phyloP scores from a whole-genome alignment of 2,888 invertebrate genomes.

The Tachystola acroxantha region DNA sequence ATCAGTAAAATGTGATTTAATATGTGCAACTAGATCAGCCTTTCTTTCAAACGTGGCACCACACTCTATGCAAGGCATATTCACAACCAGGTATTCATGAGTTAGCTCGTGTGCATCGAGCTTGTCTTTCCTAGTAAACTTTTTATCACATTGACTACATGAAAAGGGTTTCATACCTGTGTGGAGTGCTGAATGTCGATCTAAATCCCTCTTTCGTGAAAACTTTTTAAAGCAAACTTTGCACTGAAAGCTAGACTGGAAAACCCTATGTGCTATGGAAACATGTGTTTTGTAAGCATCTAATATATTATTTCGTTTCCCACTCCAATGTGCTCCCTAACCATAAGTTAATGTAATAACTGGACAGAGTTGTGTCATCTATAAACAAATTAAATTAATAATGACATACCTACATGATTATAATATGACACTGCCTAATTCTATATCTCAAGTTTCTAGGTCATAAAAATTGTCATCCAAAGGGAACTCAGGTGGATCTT shows the following conservation, averaged over 20 bases:
- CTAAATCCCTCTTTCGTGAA: slow-evolving; percentile 82
- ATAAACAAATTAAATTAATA: no score
- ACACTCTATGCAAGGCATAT: slow-evolving; percentile 81
- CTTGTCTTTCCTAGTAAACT: slow-evolving; percentile 84
- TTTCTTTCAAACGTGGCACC: slow-evolving; percentile 78
- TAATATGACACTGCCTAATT: no score
- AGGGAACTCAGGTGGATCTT: slow-evolving; percentile 35
- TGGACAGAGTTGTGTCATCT: no score
- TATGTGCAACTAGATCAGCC: slow-evolving; percentile 77
- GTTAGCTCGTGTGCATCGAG: slow-evolving; percentile 82
- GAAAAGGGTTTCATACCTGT: slow-evolving; percentile 83
- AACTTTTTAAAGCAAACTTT: slow-evolving; percentile 83
- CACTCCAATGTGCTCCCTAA: no score
- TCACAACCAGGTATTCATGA: slow-evolving; percentile 79
- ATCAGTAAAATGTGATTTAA: slow-evolving; percentile 77
- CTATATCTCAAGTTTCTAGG: slow-evolving; percentile 54
- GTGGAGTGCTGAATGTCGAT: slow-evolving; percentile 82
- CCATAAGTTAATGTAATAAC: no score
- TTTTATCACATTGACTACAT: slow-evolving; percentile 82
- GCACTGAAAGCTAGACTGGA: slow-evolving; percentile 81
- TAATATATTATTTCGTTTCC: no score
- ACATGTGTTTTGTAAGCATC: slow-evolving; percentile 75
- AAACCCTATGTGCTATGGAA: slow-evolving; percentile 74
- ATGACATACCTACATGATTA: no score
- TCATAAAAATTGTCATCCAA: slow-evolving; percentile 63